Base-by-base conservation (phyloP, 2,113 vertebrate genomes). In the Peromyscus californicus region DNA sequence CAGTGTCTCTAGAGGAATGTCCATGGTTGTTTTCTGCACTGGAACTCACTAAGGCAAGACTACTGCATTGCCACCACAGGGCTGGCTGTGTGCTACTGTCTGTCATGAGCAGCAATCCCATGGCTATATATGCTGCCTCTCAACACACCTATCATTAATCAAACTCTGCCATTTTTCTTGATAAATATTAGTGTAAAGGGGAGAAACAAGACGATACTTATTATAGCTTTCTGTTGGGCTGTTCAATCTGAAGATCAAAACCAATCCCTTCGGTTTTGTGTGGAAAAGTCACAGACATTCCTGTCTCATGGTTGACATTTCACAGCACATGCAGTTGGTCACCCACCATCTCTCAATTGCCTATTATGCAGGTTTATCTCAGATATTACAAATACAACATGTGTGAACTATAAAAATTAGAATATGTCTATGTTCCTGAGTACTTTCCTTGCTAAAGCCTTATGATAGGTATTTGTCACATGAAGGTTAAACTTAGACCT, bases 401-500 rank as follows among this genome's bases (percentile, higher is more conserved):
- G 12, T 65, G 2, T 78, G 76, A 95, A 36, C 45, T 51, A 39
- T 65, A 48, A 36, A 96, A 89, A 3, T n/a, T 86, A 48, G 15
- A 54, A 72, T 45, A 48, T 59, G 89, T 57, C 83, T 63, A 91
- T 89, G 31, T 59, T 63, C 83, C 26, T 86, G 42, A 78, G 29
- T 92, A 78, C 61, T 74, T 79, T 95, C 91, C 51, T 72, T 93
- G 4, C 63, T 83, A 57, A 90, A 83, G 42, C 45, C 75, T 88
- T 93, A 45, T 79, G 31, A 93, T 45, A 78, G 36, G 57, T 76
- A n/a, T 33, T 89, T 97, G 70, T 89, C 69, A 72, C 70, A 78
- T 80, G 69, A 51, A 90, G 45, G 39, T 45, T 95, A 65, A 93
- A 61, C 72, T 82, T 91, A 15, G 45, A 31, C 29, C 72, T 82